A percentile compares a stretch with the other conserved stretches of the same genome.
phyloP scores from a whole-genome alignment of 2,888 invertebrate species.

The Ferdinandea cuprea region DNA sequence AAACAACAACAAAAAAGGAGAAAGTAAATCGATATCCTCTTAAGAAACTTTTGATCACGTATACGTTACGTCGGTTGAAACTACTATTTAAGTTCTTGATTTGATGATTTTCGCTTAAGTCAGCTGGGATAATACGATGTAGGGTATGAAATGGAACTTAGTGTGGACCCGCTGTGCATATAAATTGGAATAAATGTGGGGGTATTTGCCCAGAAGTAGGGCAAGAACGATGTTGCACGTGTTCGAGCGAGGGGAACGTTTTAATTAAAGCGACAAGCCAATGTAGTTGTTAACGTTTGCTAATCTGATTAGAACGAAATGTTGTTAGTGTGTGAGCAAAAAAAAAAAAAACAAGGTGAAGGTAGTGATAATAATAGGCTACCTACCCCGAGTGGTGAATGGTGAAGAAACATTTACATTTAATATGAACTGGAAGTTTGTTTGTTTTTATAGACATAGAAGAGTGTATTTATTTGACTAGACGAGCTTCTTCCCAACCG shows the following conservation, averaged over 20 bases:
- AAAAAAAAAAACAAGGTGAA: background rate
- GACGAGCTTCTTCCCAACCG: too few relatives aligned
- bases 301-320: constrained; percentile 56
- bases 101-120: constrained; percentile 19
- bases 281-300: constrained; percentile 37
- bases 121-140: constrained; percentile 14
- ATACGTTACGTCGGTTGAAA: constrained; percentile 13
- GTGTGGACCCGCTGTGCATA: constrained; percentile 17
- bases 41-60: background rate
- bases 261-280: constrained; percentile 50
- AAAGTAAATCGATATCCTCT: constrained; percentile 32
- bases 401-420: too few relatives aligned
- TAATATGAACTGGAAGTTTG: too few relatives aligned
- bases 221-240: constrained; percentile 34
- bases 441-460: too few relatives aligned
- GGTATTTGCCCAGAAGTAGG: constrained; percentile 24
- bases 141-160: constrained; percentile 6
- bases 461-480: too few relatives aligned
- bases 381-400: background rate
- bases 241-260: constrained; percentile 8
- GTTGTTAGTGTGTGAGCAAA: background rate
- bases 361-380: background rate
- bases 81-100: background rate
- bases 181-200: constrained; percentile 14
- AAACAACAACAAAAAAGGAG: background rate